Conservation (phyloP, 2,888 invertebrate genomes). For the Lumbricus terrestris region DNA sequence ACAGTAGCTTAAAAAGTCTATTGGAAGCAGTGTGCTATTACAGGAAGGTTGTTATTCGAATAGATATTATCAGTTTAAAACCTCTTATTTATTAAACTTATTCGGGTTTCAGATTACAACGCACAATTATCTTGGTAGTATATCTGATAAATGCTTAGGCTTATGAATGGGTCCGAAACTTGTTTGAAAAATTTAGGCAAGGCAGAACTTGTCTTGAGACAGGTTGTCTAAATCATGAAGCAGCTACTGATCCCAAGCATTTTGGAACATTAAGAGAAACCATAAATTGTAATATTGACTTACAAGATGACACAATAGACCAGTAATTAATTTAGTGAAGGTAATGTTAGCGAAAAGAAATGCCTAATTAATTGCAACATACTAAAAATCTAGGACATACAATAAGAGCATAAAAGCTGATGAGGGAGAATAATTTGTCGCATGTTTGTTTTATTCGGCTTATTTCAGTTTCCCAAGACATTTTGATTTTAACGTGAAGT, state of each 20-base stretch:
- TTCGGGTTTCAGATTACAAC: background rate
- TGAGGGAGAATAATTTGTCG: too few species aligned
- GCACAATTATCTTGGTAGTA: background rate
- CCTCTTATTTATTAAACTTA: background rate
- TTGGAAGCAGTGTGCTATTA: background rate
- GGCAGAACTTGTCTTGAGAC: background rate
- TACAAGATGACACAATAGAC: background rate
- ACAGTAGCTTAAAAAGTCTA: background rate
- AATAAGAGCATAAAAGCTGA: background rate
- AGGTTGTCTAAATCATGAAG: background rate
- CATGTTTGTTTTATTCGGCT: background rate
- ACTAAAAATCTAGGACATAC: background rate
- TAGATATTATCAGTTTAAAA: background rate
- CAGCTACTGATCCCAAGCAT: background rate
- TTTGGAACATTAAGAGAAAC: background rate
- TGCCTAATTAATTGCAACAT: background rate
- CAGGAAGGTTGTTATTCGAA: background rate
- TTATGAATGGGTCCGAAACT: background rate
- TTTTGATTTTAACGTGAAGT: background rate
- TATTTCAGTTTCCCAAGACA: background rate
- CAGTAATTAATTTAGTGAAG: background rate
- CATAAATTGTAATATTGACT: background rate
- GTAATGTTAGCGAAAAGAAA: background rate
- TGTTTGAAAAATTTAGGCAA: background rate
- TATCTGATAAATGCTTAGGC: background rate